Base-by-base conservation (phyloP, 2,797 vertebrate species). In the Oreochromis mossambicus region DNA sequence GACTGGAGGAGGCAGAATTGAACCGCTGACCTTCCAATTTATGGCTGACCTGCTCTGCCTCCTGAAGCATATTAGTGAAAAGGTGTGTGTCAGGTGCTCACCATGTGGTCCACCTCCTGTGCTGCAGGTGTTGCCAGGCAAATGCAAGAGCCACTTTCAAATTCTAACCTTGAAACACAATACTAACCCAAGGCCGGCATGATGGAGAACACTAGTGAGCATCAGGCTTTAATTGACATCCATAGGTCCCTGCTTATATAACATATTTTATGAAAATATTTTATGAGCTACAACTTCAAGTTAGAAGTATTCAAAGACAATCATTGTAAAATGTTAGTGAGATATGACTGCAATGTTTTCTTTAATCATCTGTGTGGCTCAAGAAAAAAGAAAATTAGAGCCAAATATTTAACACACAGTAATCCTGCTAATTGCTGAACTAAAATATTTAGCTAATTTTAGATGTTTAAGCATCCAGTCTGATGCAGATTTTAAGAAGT, bases 161-260 rank as follows among this genome's bases (percentile, higher is more conserved):
- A 88, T 80, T 68, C 51, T 80, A 82, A 87, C 86, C 87, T 83
- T 89, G 80, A 91, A 84, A 81, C 66, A 63, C 66, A 84, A 83
- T 52, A 77, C 19, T 63, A 75, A 77, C 83, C 77, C 48, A 63
- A 77, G 76, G 84, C 78, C 61, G 56, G 7, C 34, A 21, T 34
- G 70, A 81, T 32, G 55, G 61, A 68, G 51, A 63, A 78, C 88
- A 90, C 70, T 5, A 78, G n/a, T 38, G 81, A 86, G 58, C 79
- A 77, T 76, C 52, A 76, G 50, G 56, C 77, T 86, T 87, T 68
- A 83, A 77, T 61, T 77, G 87, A 79, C 19, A 73, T 3, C 15
- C 24, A 29, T 11, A 73, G 4, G 15, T 73, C 43, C 15, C 6
- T 48, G 15, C 24, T 32, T 43, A 48, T 48, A 82, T 29, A 56